phyloP scores from a whole-genome alignment of 2,888 invertebrate genomes.

The Metalampra italica region DNA sequence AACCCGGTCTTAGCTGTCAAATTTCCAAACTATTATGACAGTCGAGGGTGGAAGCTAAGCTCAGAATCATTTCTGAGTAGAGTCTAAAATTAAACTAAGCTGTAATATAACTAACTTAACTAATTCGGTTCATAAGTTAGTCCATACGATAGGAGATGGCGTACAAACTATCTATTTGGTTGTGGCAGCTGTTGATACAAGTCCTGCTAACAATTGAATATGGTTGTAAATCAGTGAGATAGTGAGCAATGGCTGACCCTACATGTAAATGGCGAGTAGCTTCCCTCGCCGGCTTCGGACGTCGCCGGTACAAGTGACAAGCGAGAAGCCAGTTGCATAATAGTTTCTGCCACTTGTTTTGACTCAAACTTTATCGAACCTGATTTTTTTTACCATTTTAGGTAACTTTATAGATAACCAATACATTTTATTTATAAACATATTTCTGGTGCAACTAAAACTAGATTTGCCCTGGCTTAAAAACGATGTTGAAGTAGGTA shows the following conservation, averaged over 20 bases:
- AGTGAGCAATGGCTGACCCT: slow-evolving; percentile 55
- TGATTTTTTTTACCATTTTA: too few relatives aligned
- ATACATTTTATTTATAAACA: too few relatives aligned
- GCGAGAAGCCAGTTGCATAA: slow-evolving; percentile 22
- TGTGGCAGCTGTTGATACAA: slow-evolving; percentile 70
- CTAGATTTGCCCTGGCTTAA: too few relatives aligned
- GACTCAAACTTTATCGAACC: too few relatives aligned
- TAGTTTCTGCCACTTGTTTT: too few relatives aligned
- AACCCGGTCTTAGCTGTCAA: too few relatives aligned
- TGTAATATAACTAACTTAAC: background rate
- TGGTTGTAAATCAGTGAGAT: slow-evolving; percentile 70
- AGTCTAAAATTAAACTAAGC: background rate
- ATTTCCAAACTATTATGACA: too few relatives aligned
- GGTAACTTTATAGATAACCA: too few relatives aligned
- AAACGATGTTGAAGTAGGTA: too few relatives aligned
- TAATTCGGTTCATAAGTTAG: slow-evolving; percentile 1
- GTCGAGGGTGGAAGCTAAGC: too few relatives aligned
- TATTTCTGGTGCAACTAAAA: too few relatives aligned
- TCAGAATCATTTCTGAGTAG: background rate
- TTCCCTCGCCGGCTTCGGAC: slow-evolving; percentile 41
- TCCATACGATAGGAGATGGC: background rate
- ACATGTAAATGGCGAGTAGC: slow-evolving; percentile 62
- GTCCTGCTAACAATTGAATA: slow-evolving; percentile 71
- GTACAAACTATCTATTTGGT: slow-evolving; percentile 50
- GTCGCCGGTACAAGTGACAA: slow-evolving; percentile 36